These are phyloP conservation scores for Pogonomyrmex californicus DNA, from an alignment of 1,140 invertebrate species.

Conservation along the genomic window DNA sequence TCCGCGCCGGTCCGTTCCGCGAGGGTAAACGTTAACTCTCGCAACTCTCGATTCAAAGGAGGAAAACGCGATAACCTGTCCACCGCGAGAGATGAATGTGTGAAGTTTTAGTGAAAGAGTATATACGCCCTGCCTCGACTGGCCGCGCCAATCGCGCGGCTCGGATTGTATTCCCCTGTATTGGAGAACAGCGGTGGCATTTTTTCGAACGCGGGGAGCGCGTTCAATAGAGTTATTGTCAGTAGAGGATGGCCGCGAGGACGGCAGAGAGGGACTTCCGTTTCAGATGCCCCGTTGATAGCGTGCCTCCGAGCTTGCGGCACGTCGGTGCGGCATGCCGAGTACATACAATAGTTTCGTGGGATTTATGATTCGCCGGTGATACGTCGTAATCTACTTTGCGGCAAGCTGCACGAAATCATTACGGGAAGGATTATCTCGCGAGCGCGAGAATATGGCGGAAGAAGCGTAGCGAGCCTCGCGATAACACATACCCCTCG, in stretches of 20 bases:
- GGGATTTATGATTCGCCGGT: conserved; percentile 31
- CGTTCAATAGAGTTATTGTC: conserved; percentile 54
- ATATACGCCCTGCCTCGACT: neutral
- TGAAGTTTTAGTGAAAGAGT: conserved; percentile 10
- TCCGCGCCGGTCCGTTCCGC: conserved; percentile 15
- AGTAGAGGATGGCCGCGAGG: conserved; percentile 38
- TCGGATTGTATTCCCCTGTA: conserved; percentile 12
- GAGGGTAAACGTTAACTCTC: conserved; percentile 28
- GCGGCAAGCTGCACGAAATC: conserved; percentile 40
- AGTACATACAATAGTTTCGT: neutral
- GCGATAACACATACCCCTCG: neutral
- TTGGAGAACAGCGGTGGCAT: neutral
- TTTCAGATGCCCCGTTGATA: conserved; percentile 36
- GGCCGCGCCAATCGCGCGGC: neutral
- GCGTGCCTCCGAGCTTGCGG: conserved; percentile 9
- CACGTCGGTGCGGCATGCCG: neutral
- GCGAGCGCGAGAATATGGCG: neutral
- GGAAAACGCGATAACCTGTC: conserved; percentile 40
- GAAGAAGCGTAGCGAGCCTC: neutral
- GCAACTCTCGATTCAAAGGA: conserved; percentile 55
- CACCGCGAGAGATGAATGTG: conserved; percentile 44
- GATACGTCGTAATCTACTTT: conserved; percentile 42
- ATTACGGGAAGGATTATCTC: neutral
- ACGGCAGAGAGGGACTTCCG: conserved; percentile 48
- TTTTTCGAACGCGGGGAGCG: conserved; percentile 5